phyloP scores from a whole-genome alignment of 2,113 vertebrate species.

The Recurvirostra avosetta region DNA sequence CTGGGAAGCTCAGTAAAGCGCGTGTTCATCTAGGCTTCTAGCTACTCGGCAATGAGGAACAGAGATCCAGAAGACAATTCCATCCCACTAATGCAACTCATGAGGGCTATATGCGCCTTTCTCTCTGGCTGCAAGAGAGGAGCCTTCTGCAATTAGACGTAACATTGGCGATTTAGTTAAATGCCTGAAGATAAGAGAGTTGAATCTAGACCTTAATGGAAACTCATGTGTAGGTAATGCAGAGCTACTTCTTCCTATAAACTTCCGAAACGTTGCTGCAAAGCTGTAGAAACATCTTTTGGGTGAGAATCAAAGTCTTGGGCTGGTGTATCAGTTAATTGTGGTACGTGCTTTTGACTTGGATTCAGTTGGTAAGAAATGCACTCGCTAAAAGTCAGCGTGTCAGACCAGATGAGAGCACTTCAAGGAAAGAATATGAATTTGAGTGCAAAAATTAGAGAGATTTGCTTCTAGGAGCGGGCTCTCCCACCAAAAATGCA shows the following conservation, averaged over 20 bases:
- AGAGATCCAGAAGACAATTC: not conserved
- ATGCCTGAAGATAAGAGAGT: not conserved
- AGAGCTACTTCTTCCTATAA: not conserved
- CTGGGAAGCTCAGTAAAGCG: not conserved
- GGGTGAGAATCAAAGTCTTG: not conserved
- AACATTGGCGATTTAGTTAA: not conserved
- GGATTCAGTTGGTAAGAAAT: not conserved
- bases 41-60: not conserved
- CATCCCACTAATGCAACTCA: not conserved
- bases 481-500: not conserved
- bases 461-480: not conserved
- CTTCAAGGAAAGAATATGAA: not conserved
- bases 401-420: not conserved
- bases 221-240: not conserved
- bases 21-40: not conserved
- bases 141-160: not conserved
- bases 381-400: accelerated
- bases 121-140: not conserved
- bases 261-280: not conserved
- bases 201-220: not conserved
- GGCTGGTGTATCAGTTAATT: not conserved
- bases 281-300: not conserved
- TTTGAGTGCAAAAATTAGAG: not conserved
- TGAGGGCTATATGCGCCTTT: not conserved
- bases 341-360: not conserved